phyloP scores from a whole-genome alignment of 2,888 invertebrate genomes.

The Anodontia alba region DNA sequence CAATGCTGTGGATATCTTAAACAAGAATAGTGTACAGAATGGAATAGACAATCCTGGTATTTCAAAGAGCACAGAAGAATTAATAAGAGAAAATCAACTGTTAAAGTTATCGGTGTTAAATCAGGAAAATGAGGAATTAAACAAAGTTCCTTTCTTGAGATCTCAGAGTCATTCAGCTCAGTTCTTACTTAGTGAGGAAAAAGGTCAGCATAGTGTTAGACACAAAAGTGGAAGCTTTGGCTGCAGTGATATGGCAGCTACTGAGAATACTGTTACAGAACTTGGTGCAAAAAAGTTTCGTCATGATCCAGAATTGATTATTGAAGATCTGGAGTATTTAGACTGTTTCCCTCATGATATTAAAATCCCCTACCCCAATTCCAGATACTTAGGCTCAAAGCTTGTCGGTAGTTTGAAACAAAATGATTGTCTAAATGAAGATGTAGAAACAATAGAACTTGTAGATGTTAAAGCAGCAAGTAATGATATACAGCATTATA shows the following conservation, averaged over 20 bases:
- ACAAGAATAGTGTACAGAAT: slow-evolving; percentile 41
- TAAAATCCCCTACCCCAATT: slow-evolving; percentile 47
- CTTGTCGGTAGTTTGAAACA: not conserved
- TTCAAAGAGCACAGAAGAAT: slow-evolving; percentile 56
- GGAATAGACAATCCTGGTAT: slow-evolving; percentile 67
- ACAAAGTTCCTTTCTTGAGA: slow-evolving; percentile 22
- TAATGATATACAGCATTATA: not conserved
- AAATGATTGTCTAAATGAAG: not conserved
- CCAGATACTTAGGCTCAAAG: not conserved
- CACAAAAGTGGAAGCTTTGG: not conserved
- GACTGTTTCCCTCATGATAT: slow-evolving; percentile 56
- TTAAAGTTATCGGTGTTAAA: not conserved
- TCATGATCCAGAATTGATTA: slow-evolving; percentile 58
- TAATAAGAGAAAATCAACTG: slow-evolving; percentile 42
- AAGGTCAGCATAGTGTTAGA: not conserved
- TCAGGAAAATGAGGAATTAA: not conserved
- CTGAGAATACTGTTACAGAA: not conserved
- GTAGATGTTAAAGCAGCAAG: slow-evolving; percentile 13
- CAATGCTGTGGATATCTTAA: slow-evolving; percentile 30
- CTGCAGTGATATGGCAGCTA: not conserved
- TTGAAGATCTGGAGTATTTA: slow-evolving; percentile 64
- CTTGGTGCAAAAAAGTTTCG: slow-evolving; percentile 31
- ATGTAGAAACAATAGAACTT: slow-evolving; percentile 46
- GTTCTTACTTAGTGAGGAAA: not conserved
- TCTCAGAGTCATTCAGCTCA: slow-evolving; percentile 23